Evolutionary conservation across 2,797 vertebrate species (phyloP).

Genomic region (Falco naumanni): DNA sequence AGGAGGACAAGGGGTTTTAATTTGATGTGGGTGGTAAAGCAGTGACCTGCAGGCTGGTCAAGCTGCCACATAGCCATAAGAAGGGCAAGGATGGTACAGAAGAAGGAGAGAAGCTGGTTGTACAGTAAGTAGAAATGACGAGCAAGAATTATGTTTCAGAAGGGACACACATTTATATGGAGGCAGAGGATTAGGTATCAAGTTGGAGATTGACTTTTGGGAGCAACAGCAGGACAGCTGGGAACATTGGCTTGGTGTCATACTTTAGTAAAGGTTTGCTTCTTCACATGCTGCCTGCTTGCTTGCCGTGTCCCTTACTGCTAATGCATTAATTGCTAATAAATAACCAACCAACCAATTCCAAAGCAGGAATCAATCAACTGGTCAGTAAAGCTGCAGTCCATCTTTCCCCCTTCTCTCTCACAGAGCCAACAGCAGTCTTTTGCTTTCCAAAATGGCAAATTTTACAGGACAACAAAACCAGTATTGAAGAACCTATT

Average conservation of each 20-base stretch:
- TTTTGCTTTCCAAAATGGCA: neutral
- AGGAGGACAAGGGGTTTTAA: neutral
- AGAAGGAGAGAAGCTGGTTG: neutral
- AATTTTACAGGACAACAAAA: neutral
- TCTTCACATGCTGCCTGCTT: neutral
- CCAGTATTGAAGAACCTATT: neutral
- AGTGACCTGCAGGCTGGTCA: neutral
- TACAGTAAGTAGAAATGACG: neutral
- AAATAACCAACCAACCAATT: neutral
- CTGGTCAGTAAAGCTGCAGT: neutral
- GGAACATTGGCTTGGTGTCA: neutral
- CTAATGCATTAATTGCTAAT: neutral
- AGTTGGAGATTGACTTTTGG: neutral
- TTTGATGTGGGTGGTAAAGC: neutral
- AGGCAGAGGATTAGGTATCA: neutral
- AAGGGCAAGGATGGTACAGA: neutral
- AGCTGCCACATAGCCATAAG: neutral
- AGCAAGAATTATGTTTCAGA: conserved; percentile 13
- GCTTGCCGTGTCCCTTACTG: neutral
- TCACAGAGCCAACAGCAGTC: neutral
- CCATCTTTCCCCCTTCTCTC: neutral
- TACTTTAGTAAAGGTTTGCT: neutral
- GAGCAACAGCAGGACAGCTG: neutral
- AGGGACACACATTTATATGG: neutral
- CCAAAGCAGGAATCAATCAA: neutral